These are phyloP conservation scores for Sebastes matsubarae DNA, from an alignment of 2,797 vertebrate genomes.

Conservation along the genomic window DNA sequence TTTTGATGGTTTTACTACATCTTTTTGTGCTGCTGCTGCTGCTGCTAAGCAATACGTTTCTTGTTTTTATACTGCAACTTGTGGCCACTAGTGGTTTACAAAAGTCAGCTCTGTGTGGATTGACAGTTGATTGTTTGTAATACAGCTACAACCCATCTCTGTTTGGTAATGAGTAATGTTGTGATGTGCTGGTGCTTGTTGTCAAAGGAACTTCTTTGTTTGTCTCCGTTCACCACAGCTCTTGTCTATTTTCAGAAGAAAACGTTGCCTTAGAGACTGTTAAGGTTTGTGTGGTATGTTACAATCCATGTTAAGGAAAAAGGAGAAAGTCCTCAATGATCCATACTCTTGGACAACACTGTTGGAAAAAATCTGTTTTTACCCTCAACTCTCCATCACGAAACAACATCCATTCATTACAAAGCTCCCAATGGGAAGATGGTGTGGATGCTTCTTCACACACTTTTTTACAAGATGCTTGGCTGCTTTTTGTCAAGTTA, in stretches of 20 bases:
- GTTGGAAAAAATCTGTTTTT: not conserved
- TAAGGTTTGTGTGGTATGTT: not conserved
- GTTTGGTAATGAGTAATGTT: constrained; percentile 38
- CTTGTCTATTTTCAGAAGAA: not conserved
- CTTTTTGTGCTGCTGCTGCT: not conserved
- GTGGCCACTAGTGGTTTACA: not conserved
- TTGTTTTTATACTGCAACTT: not conserved
- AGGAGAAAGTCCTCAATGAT: not conserved
- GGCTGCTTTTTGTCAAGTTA: constrained; percentile 42
- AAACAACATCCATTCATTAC: constrained; percentile 14
- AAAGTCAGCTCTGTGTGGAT: not conserved
- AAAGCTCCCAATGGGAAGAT: not conserved
- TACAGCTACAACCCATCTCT: constrained; percentile 11
- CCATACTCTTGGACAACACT: not conserved
- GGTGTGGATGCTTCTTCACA: not conserved
- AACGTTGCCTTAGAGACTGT: not conserved
- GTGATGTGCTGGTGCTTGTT: not conserved
- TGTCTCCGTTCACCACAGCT: not conserved
- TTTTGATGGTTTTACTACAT: not conserved
- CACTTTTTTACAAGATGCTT: constrained; percentile 43
- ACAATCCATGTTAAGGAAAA: not conserved
- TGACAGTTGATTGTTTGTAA: not conserved
- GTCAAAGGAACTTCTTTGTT: not conserved
- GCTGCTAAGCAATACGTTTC: not conserved
- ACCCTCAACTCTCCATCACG: not conserved